phyloP scores from a whole-genome alignment of 1,140 invertebrate species.

The Lordiphosa stackelbergi region DNA sequence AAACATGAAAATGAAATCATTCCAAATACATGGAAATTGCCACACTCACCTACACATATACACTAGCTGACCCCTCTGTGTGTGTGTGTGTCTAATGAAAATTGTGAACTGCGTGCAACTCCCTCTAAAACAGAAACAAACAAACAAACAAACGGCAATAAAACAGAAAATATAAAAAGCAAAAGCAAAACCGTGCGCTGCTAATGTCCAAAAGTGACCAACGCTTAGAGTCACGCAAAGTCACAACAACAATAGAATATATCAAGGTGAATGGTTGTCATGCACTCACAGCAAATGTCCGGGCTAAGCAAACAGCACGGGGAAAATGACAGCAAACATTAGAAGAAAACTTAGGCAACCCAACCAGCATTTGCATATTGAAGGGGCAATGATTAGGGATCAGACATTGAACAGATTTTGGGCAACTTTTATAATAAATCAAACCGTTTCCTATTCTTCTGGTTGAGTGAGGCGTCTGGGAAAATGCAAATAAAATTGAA shows the following conservation, averaged over 20 bases:
- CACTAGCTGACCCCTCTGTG: constrained; percentile 9
- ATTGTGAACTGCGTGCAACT: constrained; percentile 63
- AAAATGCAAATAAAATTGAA: constrained; percentile 66
- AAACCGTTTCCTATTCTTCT: constrained; percentile 21
- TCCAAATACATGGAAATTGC: constrained; percentile 43
- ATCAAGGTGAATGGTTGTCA: constrained; percentile 57
- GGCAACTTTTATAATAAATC: constrained; percentile 38
- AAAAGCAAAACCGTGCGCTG: constrained; percentile 16
- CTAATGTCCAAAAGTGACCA: constrained; percentile 63
- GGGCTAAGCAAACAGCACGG: constrained; percentile 6
- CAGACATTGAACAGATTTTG: constrained; percentile 14
- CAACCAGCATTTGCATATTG: constrained; percentile 20
- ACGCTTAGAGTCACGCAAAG: constrained; percentile 64
- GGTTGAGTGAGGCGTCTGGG: constrained; percentile 8
- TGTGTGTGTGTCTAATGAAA: constrained; percentile 39
- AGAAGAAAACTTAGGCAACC: too few species aligned
- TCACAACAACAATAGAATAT: constrained; percentile 53
- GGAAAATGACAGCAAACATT: constrained; percentile 12
- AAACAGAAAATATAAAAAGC: constrained; percentile 23
- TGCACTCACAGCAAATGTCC: constrained; percentile 15
- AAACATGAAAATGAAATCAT: constrained; percentile 65
- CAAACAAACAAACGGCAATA: constrained; percentile 36
- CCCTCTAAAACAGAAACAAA: constrained; percentile 25
- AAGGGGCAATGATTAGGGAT: constrained; percentile 13
- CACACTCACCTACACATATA: constrained; percentile 30